phyloP scores from a whole-genome alignment of 2,113 vertebrate genomes.

The Labeo catla region DNA sequence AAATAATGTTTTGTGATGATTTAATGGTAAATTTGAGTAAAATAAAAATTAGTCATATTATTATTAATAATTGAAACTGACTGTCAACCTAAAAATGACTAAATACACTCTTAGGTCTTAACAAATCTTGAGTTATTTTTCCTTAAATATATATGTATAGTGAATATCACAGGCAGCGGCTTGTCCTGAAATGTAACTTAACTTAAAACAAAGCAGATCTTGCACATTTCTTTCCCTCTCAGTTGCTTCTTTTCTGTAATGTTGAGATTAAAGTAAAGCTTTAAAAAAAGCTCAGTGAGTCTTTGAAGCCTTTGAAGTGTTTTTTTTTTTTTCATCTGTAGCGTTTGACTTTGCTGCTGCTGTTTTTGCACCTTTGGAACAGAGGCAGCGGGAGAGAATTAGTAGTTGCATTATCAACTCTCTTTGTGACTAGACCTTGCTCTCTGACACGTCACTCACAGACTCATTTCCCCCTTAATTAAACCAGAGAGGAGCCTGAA shows the following conservation, averaged over 20 bases:
- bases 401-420: slow-evolving; percentile 63
- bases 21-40: neutral
- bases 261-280: slow-evolving; percentile 59
- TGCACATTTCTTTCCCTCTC: neutral
- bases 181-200: neutral
- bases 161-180: neutral
- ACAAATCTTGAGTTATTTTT: neutral
- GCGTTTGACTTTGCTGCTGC: slow-evolving; percentile 60
- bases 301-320: slow-evolving; percentile 58
- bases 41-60: neutral
- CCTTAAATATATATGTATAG: neutral
- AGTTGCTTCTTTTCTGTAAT: slow-evolving; percentile 6
- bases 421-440: slow-evolving; percentile 59
- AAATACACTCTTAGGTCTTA: neutral
- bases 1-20: neutral
- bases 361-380: slow-evolving; percentile 63
- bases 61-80: neutral
- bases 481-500: slow-evolving; percentile 56
- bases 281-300: slow-evolving; percentile 44
- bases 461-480: slow-evolving; percentile 67
- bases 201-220: neutral
- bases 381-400: slow-evolving; percentile 62
- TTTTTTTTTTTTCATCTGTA: slow-evolving; percentile 32
- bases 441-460: slow-evolving; percentile 58
- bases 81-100: neutral